These are phyloP conservation scores for Eristalinus sepulchralis DNA, from an alignment of 2,888 invertebrate species.

Conservation along the genomic window DNA sequence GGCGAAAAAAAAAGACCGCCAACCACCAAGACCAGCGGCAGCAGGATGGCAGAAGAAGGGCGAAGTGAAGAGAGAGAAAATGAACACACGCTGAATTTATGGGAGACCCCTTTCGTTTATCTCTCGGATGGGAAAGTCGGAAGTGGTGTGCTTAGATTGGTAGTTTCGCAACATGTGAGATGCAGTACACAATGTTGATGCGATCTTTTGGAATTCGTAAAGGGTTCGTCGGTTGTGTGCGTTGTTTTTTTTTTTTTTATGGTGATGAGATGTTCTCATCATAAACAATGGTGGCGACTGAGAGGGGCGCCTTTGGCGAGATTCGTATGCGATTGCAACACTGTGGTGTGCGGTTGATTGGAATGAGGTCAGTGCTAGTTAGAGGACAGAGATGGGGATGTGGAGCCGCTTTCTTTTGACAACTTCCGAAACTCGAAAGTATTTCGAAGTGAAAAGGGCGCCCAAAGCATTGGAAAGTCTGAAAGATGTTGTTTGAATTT, in stretches of 20 bases:
- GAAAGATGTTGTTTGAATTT: no score
- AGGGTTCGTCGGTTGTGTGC: background rate
- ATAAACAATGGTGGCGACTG: background rate
- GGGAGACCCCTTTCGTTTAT: background rate
- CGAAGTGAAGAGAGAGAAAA: background rate
- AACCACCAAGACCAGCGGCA: no score
- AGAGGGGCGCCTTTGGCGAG: background rate
- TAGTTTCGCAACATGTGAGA: background rate
- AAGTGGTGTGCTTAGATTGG: background rate
- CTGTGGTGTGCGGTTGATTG: no score
- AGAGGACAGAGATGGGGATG: no score
- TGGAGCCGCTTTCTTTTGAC: no score
- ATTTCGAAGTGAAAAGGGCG: no score
- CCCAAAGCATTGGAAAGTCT: no score
- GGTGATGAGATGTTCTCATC: background rate
- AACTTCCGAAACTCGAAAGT: no score
- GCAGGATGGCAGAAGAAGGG: no score
- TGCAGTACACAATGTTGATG: background rate
- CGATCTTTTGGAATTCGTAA: background rate
- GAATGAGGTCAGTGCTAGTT: no score
- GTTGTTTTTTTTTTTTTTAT: background rate
- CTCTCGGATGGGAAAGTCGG: background rate
- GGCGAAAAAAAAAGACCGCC: background rate
- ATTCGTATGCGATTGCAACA: background rate
- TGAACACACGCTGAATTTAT: conserved; percentile 11